phyloP scores from a whole-genome alignment of 2,113 vertebrate genomes.

The Hypocryptadius cinnamomeus region DNA sequence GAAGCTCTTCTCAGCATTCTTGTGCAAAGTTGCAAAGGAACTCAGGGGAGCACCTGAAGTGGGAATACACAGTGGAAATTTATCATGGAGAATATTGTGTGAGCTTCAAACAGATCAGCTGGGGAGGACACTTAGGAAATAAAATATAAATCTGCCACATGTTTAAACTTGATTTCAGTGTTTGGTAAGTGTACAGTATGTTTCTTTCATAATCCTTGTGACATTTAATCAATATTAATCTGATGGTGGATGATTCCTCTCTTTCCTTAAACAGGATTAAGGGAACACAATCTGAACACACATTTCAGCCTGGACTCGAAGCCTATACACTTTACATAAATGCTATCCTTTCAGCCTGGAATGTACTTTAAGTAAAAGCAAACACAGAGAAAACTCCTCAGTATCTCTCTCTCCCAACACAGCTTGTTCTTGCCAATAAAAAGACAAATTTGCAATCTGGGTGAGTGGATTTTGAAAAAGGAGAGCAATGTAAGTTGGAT shows the following conservation, averaged over 20 bases:
- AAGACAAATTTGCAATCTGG: neutral
- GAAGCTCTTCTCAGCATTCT: neutral
- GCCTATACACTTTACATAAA: conserved; percentile 59
- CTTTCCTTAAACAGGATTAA: conserved; percentile 66
- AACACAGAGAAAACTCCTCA: conserved; percentile 33
- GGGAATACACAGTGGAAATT: conserved; percentile 53
- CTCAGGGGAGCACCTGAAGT: neutral
- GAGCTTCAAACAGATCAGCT: conserved; percentile 44
- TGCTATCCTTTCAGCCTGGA: conserved; percentile 38
- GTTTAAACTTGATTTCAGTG: conserved; percentile 49
- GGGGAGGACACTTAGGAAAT: conserved; percentile 17
- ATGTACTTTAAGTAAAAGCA: conserved; percentile 43
- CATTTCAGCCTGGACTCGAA: conserved; percentile 45
- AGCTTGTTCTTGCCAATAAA: neutral
- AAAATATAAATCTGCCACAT: conserved; percentile 51
- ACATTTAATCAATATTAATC: conserved; percentile 72
- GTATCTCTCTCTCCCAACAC: neutral
- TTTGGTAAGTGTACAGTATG: conserved; percentile 51
- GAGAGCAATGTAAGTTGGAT: neutral
- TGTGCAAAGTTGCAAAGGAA: conserved; percentile 26
- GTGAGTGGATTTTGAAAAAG: neutral
- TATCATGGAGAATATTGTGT: conserved; percentile 32
- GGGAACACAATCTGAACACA: conserved; percentile 43
- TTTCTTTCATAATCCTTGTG: conserved; percentile 60
- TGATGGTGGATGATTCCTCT: conserved; percentile 53